Percentiles rank a stretch among this genome's conserved stretches.
Conservation (phyloP, 2,797 vertebrate genomes). For the Pseudocheirus occidentalis region DNA sequence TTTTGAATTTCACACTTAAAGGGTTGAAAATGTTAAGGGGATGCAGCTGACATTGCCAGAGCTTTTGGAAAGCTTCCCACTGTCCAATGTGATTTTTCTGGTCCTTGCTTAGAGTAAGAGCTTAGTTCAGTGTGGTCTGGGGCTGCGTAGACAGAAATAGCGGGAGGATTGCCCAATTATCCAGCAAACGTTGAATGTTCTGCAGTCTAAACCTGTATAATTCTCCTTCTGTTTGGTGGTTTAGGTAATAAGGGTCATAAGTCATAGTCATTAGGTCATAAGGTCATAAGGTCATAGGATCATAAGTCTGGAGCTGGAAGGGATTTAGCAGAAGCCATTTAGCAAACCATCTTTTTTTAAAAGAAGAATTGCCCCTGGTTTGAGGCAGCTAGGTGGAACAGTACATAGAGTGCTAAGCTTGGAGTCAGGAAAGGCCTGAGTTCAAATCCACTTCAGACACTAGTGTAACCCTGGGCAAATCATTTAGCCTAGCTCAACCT, state of each 20-base stretch:
- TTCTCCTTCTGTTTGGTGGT: not conserved
- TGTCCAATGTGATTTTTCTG: not conserved
- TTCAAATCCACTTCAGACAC: not conserved
- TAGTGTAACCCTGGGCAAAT: not conserved
- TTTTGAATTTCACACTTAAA: not conserved
- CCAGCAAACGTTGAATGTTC: not conserved
- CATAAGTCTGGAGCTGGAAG: not conserved
- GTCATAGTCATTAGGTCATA: not conserved
- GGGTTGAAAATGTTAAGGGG: not conserved
- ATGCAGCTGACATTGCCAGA: not conserved
- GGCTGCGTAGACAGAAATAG: not conserved
- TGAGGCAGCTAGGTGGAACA: not conserved
- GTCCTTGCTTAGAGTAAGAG: not conserved
- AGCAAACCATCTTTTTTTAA: not conserved
- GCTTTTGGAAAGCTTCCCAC: not conserved
- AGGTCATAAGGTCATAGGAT: not conserved
- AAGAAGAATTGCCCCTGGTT: not conserved
- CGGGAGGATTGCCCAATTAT: not conserved
- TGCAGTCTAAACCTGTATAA: not conserved
- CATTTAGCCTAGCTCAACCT: not conserved
- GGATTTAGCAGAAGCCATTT: not conserved
- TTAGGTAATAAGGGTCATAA: not conserved
- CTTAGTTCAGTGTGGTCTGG: not conserved
- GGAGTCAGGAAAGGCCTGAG: not conserved
- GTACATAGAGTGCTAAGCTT: not conserved